Base-by-base conservation (phyloP, 1,140 invertebrate species). In the Drosophila triauraria region DNA sequence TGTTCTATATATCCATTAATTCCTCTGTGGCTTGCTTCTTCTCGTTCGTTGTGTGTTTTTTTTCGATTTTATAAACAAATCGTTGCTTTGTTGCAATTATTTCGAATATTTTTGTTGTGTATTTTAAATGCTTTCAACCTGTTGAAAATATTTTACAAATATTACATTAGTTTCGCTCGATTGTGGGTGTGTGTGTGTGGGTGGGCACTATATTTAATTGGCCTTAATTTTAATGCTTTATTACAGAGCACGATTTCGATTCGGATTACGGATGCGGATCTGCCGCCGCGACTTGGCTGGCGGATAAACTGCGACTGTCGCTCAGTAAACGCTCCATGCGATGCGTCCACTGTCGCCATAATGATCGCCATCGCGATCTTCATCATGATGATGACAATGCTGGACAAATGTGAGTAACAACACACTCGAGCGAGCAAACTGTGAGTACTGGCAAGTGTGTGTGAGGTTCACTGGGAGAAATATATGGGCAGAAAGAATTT, bases 21-120 rank as follows among this genome's bases (percentile, higher is more conserved):
- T 71, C 9, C 7, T 23, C 35, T 63, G 54, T 48, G 30, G 43
- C 35, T 43, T 6, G 8, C 13, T 23, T 10, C n/a, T 38, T 8
- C 25, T 38, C 46, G 40, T 27, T 56, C 46, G 38, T n/a, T 40
- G 47, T 53, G 25, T 62, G 27, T 60, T 56, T 58, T 48, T n/a
- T n/a, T 70, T 84, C 53, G 75, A 59, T 65, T 62, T 74, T 72
- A 77, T 90, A 90, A 90, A 90, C 85, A 90, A 88, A 90, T 90
- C 78, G 84, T 84, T 87, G 68, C 43, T 53, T 72, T 61, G 47
- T 61, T 42, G 59, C 58, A 46, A 65, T 64, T 78, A 72, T 44
- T 58, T 74, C 54, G 30, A 9, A 72, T 64, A 25, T 72, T 72
- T 8, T 43, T 78, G 35, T 43, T 78, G 35, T 40, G 62, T 68